Base-by-base conservation (phyloP, 2,888 invertebrate genomes). In the Lamellibrachia columna region DNA sequence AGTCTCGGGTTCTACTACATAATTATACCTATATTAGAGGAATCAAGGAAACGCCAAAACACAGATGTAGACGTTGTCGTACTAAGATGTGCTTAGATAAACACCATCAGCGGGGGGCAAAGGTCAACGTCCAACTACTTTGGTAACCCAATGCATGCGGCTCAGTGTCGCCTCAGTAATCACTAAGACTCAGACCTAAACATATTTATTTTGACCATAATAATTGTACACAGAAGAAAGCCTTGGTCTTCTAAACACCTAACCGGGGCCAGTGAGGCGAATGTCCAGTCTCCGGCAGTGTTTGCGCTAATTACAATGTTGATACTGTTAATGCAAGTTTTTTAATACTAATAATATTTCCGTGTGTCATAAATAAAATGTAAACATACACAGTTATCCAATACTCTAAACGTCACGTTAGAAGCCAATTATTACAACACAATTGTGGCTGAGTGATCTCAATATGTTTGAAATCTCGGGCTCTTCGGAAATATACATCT, bases 31-130 rank as follows among this genome's bases (percentile, higher is more conserved):
- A 40, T 40, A 40, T 40, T 40, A 40, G 40, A 40, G 40, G 40
- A 40, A 40, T 40, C 40, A 11, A 4, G 7, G 52, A 90, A 28
- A 53, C 52, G 53, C 28, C 52, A 22, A 40, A 40, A 53, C 58
- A 52, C 90, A 15, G 22, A 52, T 90, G 40, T 40, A 90, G 52
- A 92, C 92, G 52, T 93, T 4, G 91, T 92, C 60, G 93, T 11
- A 3, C 2, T 22, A n/a, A 22, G n/a, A 15, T 15, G 22, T 75
- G 22, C 75, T 75, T 22, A 75, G 22, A 75, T 22, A n/a, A 22
- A 22, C 15, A n/a, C 22, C 22, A 75, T 75, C 75, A 75, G 75
- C n/a, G 75, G 3, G 75, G 15, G 22, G n/a, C 75, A 22, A 22
- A 75, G 75, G 75, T 75, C 75, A 75, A 11, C 22, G 15, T n/a